Base-by-base conservation (phyloP, 2,888 invertebrate species). In the Atethmia centrago region DNA sequence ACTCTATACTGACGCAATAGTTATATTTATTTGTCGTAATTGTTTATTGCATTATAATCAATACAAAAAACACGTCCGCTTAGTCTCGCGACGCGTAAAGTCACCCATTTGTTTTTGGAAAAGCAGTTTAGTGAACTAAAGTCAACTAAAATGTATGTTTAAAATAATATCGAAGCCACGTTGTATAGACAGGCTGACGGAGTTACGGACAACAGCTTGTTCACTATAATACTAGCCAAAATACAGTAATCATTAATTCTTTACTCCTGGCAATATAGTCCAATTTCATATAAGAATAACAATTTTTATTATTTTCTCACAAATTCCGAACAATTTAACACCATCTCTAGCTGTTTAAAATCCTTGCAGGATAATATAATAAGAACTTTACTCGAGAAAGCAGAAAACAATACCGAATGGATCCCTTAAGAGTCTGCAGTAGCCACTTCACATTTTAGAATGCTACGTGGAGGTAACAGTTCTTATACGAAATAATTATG, bases 361-460 rank as follows among this genome's bases (percentile, higher is more conserved):
- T 51, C 10, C 2, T 49, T 5, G 28, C 25, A 14, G 2, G 21
- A 40, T 51, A 71, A 12, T 40, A 10, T 12, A 25, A 40, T 16
- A 28, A 40, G 36, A 45, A 45, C 12, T 28, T 3, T 21, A 69
- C 36, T 10, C 12, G 28, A 40, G 25, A 51, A 7, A 12, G 21
- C 8, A 51, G 21, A 31, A 28, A 19, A 71, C 12, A 70, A 28
- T 71, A 71, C 40, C 14, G 3, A 19, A 28, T 71, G 9, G 21
- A 40, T 40, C 12, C 16, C 0, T 9, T 21, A 31, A 25, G 16
- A 28, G 28, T 21, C 25, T 36, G 16, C 4, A 28, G 47, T 14
- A 14, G 9, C 19, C 51, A 53, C 31, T 53, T 53, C n/a, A 53
- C 5, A 36, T 71, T 45, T 12, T 42, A n/a, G 16, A 70, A n/a